Percentiles rank a stretch among this genome's conserved stretches.
Evolutionary conservation across 2,888 invertebrate species (phyloP).

Genomic region (Temnothorax unifasciatus): DNA sequence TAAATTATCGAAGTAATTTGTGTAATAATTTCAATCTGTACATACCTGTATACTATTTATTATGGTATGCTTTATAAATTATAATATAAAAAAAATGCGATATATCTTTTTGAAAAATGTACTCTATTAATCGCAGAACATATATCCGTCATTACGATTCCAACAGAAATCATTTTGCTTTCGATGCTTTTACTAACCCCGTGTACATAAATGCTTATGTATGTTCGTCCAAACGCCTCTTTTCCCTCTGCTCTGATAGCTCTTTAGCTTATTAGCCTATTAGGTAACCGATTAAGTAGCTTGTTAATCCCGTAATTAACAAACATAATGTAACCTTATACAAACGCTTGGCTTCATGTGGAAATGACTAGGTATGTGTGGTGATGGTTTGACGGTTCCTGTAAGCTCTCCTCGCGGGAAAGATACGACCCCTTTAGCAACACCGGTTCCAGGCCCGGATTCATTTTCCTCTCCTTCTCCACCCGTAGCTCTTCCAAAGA

Average conservation of each 20-base stretch:
- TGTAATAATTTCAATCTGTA: slow-evolving; percentile 11
- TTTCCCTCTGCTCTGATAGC: not conserved
- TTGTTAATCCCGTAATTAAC: slow-evolving; percentile 35
- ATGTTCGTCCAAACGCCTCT: slow-evolving; percentile 12
- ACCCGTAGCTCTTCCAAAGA: slow-evolving; percentile 81
- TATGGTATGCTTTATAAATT: not conserved
- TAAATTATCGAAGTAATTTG: not conserved
- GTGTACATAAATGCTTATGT: slow-evolving; percentile 32
- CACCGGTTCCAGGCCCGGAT: slow-evolving; percentile 83
- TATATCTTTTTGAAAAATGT: not conserved
- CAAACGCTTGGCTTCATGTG: slow-evolving; percentile 77
- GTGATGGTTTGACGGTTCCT: slow-evolving; percentile 85
- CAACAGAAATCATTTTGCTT: slow-evolving; percentile 6
- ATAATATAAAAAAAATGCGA: slow-evolving; percentile 2
- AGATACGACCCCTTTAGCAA: slow-evolving; percentile 82
- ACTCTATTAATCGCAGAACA: not conserved
- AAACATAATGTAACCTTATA: slow-evolving; percentile 49
- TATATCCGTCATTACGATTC: not conserved
- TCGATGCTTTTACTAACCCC: slow-evolving; percentile 27
- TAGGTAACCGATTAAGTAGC: slow-evolving; percentile 21
- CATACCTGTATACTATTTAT: slow-evolving; percentile 7
- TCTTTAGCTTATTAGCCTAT: not conserved
- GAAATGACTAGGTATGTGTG: slow-evolving; percentile 82
- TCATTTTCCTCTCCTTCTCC: slow-evolving; percentile 84
- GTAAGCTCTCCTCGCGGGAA: slow-evolving; percentile 84